A percentile compares a stretch with the other conserved stretches of the same genome.
phyloP scores from a whole-genome alignment of 2,888 invertebrate species.

The Epinotia brunnichana region DNA sequence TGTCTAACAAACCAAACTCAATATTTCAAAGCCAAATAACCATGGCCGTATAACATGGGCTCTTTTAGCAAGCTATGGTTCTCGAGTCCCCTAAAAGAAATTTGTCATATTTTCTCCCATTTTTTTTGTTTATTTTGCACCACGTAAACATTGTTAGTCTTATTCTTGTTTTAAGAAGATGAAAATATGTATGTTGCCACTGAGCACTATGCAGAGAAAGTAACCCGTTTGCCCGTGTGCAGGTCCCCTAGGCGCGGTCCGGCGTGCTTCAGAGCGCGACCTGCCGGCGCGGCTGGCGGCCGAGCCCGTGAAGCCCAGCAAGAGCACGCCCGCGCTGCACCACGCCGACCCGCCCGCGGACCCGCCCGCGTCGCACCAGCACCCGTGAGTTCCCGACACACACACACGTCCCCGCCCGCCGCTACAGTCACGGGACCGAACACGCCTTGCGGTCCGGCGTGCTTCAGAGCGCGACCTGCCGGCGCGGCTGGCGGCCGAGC shows the following conservation, averaged over 20 bases:
- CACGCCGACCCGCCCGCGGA: slow-evolving; percentile 35
- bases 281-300: slow-evolving; percentile 66
- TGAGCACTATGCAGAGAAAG: background rate
- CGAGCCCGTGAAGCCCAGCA: slow-evolving; percentile 81
- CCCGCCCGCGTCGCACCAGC: background rate
- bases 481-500: slow-evolving; percentile 73
- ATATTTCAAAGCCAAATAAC: background rate
- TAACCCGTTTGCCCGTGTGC: slow-evolving; percentile 37
- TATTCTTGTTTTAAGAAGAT: background rate
- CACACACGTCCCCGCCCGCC: no score
- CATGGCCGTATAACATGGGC: background rate
- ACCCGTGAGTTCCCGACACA: slow-evolving; percentile 40
- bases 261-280: slow-evolving; percentile 22
- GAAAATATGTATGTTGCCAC: background rate
- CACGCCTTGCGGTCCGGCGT: slow-evolving; percentile 47
- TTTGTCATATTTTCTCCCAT: background rate
- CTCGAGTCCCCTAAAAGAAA: background rate
- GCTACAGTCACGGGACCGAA: no score
- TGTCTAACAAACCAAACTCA: background rate
- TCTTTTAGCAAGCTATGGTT: background rate
- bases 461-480: slow-evolving; percentile 22
- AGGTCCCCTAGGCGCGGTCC: slow-evolving; percentile 50
- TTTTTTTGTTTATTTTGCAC: background rate
- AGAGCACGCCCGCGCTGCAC: slow-evolving; percentile 92
- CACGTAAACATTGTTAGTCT: background rate